Conservation (phyloP, 2,888 invertebrate genomes). For the Amphipoea lucens region DNA sequence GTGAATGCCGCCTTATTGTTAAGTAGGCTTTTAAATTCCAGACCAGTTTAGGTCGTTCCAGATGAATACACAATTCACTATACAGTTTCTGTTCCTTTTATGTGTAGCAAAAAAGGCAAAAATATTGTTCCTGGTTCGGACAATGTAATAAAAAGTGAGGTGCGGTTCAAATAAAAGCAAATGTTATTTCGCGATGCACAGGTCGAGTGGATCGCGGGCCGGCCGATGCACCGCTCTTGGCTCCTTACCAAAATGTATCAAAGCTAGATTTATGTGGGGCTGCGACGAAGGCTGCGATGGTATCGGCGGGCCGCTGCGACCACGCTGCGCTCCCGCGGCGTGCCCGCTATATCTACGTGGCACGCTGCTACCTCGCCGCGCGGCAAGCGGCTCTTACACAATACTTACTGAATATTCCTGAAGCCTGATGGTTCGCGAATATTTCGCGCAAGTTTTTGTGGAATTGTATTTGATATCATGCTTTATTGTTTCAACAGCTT, state of each 20-base stretch:
- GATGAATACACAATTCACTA: slow-evolving; percentile 57
- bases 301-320: slow-evolving; percentile 75
- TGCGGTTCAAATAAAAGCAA: slow-evolving; percentile 74
- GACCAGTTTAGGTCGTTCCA: slow-evolving; percentile 42
- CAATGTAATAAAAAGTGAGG: slow-evolving; percentile 62
- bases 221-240: slow-evolving; percentile 81
- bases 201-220: slow-evolving; percentile 72
- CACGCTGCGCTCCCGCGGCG: slow-evolving; percentile 63
- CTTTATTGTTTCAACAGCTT: slow-evolving; percentile 30
- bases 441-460: slow-evolving; percentile 35
- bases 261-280: slow-evolving; percentile 88
- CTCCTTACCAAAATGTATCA: slow-evolving; percentile 89
- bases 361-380: slow-evolving; percentile 31
- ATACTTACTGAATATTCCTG: slow-evolving; percentile 46
- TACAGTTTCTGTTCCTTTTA: slow-evolving; percentile 30
- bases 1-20: slow-evolving; percentile 32
- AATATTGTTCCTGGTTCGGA: slow-evolving; percentile 47
- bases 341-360: slow-evolving; percentile 45
- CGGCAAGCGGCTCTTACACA: slow-evolving; percentile 43
- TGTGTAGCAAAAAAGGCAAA: slow-evolving; percentile 36
- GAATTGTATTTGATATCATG: slow-evolving; percentile 22
- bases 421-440: slow-evolving; percentile 34
- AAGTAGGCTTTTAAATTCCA: slow-evolving; percentile 55
- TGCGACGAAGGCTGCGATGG: slow-evolving; percentile 86
- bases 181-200: slow-evolving; percentile 75